These are phyloP conservation scores for Acleris holmiana DNA, from an alignment of 2,888 invertebrate genomes.

Conservation along the genomic window DNA sequence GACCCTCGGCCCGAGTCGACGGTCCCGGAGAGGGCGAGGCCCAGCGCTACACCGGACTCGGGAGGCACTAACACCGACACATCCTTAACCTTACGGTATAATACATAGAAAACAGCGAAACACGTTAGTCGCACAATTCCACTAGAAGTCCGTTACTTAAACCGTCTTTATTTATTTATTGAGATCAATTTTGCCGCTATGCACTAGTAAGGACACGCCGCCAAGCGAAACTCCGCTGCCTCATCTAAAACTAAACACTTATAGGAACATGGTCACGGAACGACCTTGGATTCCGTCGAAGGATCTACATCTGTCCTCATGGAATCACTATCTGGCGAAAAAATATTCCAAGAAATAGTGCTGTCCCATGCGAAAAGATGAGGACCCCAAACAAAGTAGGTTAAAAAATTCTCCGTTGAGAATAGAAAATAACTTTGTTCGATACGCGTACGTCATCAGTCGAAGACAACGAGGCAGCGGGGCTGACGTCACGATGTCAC, in stretches of 20 bases:
- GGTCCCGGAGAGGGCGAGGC: slow-evolving; percentile 58
- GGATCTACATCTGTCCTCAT: no score
- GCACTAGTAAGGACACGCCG: slow-evolving; percentile 65
- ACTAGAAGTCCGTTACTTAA: slow-evolving; percentile 75
- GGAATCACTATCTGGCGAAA: no score
- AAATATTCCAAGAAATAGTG: no score
- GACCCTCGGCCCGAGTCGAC: no score
- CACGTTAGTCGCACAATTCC: slow-evolving; percentile 79
- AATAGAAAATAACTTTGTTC: no score
- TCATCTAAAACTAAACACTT: slow-evolving; percentile 43
- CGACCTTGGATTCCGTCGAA: slow-evolving; percentile 6
- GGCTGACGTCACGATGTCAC: neutral
- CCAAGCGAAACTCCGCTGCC: slow-evolving; percentile 51
- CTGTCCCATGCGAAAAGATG: no score
- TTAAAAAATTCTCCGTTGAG: no score
- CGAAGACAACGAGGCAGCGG: slow-evolving; percentile 7
- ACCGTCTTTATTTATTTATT: slow-evolving; percentile 77
- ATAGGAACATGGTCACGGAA: slow-evolving; percentile 48
- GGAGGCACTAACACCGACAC: slow-evolving; percentile 80
- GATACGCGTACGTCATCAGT: neutral
- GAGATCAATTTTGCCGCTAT: slow-evolving; percentile 81
- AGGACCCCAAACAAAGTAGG: no score
- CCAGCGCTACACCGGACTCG: slow-evolving; percentile 72
- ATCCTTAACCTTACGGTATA: slow-evolving; percentile 67
- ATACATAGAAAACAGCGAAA: slow-evolving; percentile 80